Evolutionary conservation across 2,797 vertebrate species (phyloP).

Genomic region (Phalanger gymnotis): DNA sequence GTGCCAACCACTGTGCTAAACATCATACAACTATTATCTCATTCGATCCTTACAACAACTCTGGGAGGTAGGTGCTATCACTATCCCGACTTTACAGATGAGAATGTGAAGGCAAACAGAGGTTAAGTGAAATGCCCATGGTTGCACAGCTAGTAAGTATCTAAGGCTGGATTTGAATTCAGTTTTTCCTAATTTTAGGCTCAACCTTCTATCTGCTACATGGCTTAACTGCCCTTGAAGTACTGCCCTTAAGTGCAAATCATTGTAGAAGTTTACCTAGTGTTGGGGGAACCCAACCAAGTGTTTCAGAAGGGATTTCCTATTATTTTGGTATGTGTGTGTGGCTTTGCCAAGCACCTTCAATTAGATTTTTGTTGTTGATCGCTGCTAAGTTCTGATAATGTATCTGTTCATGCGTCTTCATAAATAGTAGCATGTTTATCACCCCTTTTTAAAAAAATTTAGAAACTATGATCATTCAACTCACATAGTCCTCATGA

Average conservation of each 20-base stretch:
- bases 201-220: not conserved
- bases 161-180: not conserved
- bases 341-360: not conserved
- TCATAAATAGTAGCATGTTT: not conserved
- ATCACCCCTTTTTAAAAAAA: not conserved
- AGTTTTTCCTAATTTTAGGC: not conserved
- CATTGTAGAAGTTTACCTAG: not conserved
- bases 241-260: not conserved
- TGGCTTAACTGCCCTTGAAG: not conserved
- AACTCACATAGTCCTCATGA: not conserved
- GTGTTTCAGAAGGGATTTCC: not conserved
- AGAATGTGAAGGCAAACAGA: not conserved
- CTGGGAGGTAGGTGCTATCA: not conserved
- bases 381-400: not conserved
- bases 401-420: not conserved
- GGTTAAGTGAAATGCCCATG: not conserved
- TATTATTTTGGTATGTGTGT: no score
- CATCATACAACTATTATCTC: not conserved
- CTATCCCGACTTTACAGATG: not conserved
- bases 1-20: not conserved
- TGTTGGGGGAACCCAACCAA: not conserved
- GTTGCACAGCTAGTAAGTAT: not conserved
- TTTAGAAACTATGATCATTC: not conserved
- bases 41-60: not conserved
- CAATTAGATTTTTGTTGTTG: not conserved